Conservation (phyloP, 1,140 invertebrate genomes). For the Drosophila malerkotliana region DNA sequence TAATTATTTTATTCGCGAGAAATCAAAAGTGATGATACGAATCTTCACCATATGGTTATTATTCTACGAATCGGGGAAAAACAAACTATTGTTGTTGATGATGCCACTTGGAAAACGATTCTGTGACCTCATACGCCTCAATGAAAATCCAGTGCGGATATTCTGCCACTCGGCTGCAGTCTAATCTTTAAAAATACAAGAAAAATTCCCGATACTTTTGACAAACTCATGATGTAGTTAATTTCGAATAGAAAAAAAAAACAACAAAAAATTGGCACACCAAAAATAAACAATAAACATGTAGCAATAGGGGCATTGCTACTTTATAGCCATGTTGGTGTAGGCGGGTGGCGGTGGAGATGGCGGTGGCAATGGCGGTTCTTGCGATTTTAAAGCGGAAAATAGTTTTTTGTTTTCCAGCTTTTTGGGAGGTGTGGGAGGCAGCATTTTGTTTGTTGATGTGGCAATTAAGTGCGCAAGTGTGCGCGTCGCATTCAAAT, state of each 20-base stretch:
- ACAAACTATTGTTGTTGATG: constrained; percentile 40
- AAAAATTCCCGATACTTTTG: constrained; percentile 50
- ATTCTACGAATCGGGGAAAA: constrained; percentile 10
- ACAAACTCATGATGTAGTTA: constrained; percentile 78
- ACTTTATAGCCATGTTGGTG: constrained; percentile 38
- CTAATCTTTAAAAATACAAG: constrained; percentile 24
- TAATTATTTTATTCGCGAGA: background rate
- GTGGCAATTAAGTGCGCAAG: constrained; percentile 52
- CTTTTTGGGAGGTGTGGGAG: background rate
- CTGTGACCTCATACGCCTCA: constrained; percentile 61
- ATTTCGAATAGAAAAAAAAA: constrained; percentile 52
- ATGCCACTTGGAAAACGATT: constrained; percentile 52
- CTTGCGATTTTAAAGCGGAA: constrained; percentile 35
- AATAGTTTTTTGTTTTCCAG: constrained; percentile 43
- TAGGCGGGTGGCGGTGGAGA: background rate
- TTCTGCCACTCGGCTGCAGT: constrained; percentile 33
- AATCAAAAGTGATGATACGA: background rate
- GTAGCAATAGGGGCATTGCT: constrained; percentile 50
- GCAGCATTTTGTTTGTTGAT: constrained; percentile 52
- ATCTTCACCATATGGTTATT: background rate
- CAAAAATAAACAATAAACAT: constrained; percentile 71
- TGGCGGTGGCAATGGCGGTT: background rate
- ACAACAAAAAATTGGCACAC: constrained; percentile 69
- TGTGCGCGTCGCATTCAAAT: constrained; percentile 44
- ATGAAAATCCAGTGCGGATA: constrained; percentile 43